phyloP scores from a whole-genome alignment of 1,140 invertebrate species.

The Rhopalosiphum maidis region DNA sequence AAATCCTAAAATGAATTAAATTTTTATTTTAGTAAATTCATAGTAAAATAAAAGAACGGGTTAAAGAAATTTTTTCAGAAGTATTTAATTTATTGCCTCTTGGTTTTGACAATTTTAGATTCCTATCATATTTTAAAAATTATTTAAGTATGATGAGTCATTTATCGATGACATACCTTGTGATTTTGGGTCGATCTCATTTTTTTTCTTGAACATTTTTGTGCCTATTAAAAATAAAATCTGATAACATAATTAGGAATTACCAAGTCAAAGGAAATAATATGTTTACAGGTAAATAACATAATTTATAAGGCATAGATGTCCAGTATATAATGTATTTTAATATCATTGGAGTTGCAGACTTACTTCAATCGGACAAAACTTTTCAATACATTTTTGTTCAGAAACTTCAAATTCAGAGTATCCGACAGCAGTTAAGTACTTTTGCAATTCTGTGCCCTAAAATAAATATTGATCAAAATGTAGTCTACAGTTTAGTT shows the following conservation, averaged over 20 bases:
- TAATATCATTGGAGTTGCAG: background rate
- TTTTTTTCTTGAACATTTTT: background rate
- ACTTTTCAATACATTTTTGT: background rate
- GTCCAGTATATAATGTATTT: background rate
- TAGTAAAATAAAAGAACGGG: background rate
- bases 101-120: background rate
- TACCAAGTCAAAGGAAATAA: background rate
- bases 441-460: slow-evolving; percentile 46
- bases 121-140: background rate
- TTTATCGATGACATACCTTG: background rate
- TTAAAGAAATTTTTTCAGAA: background rate
- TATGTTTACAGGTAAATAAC: background rate
- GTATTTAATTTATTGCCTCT: background rate
- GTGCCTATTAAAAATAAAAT: background rate
- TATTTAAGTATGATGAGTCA: no score
- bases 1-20: slow-evolving; percentile 22
- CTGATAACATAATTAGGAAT: background rate
- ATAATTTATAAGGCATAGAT: background rate
- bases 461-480: slow-evolving; percentile 26
- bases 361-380: background rate
- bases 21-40: background rate
- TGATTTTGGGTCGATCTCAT: background rate
- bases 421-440: background rate
- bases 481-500: background rate
- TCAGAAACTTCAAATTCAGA: slow-evolving; percentile 14